A percentile compares a stretch with the other conserved stretches of the same genome.
Evolutionary conservation across 2,797 vertebrate species (phyloP).

Genomic region (Aulostomus chinensis): DNA sequence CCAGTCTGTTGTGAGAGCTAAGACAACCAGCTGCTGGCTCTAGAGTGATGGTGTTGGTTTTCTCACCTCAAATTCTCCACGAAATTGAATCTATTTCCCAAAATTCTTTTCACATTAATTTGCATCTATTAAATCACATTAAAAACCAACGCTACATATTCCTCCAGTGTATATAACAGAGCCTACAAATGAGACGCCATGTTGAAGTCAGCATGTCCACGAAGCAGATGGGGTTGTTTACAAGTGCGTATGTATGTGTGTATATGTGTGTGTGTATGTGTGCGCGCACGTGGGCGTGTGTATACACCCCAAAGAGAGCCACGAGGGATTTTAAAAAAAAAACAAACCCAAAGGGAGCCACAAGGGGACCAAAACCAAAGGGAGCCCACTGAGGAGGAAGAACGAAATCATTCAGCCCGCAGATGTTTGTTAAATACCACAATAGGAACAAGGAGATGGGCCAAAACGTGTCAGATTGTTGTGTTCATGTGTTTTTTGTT

Average conservation of each 20-base stretch:
- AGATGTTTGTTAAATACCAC: conserved; percentile 68
- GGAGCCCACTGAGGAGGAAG: conserved; percentile 62
- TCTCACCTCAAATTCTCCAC: neutral
- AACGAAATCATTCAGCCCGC: conserved; percentile 62
- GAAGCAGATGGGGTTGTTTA: conserved; percentile 62
- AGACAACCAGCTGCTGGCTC: neutral
- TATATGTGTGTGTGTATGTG: conserved; percentile 6
- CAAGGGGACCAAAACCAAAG: conserved; percentile 57
- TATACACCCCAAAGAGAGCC: conserved; percentile 44
- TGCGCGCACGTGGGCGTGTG: conserved; percentile 13
- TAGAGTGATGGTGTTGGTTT: neutral
- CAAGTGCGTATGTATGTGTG: conserved; percentile 19
- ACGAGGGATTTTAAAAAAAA: too few relatives aligned
- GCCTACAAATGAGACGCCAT: conserved; percentile 19
- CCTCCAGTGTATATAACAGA: conserved; percentile 3
- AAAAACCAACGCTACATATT: conserved; percentile 3
- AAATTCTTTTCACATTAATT: neutral
- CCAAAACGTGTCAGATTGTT: conserved; percentile 41
- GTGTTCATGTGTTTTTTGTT: conserved; percentile 9
- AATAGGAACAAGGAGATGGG: conserved; percentile 38
- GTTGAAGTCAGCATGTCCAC: conserved; percentile 37
- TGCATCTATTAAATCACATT: neutral
- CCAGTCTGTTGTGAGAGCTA: neutral
- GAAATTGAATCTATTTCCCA: neutral
- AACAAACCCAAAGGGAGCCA: conserved; percentile 52